Conservation (phyloP, 2,113 vertebrate species). For the Chloebia gouldiae region DNA sequence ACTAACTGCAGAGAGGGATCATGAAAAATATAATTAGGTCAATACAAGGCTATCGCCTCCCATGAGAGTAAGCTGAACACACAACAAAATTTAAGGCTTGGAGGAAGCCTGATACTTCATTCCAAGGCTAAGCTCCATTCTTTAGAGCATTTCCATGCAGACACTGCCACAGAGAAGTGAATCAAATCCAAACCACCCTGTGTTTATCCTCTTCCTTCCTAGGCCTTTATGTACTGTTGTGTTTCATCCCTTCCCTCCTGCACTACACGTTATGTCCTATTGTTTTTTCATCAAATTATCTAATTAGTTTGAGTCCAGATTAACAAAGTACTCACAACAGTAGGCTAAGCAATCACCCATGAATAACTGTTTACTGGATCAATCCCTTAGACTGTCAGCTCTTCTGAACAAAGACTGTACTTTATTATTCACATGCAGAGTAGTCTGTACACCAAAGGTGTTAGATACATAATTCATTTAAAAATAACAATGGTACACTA, state of each 20-base stretch:
- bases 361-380: slow-evolving; percentile 38
- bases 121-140: neutral
- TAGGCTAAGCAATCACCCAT: slow-evolving; percentile 3
- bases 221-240: neutral
- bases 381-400: slow-evolving; percentile 37
- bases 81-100: neutral
- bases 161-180: neutral
- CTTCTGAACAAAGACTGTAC: neutral
- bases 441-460: neutral
- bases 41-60: neutral
- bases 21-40: neutral
- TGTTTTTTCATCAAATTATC: slow-evolving; percentile 6
- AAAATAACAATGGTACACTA: slow-evolving; percentile 43
- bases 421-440: slow-evolving; percentile 42
- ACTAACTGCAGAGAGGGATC: neutral
- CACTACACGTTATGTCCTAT: neutral
- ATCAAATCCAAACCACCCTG: neutral
- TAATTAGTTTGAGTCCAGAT: slow-evolving; percentile 6
- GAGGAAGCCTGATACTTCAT: neutral
- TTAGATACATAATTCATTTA: slow-evolving; percentile 48
- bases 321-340: slow-evolving; percentile 21
- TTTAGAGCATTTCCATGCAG: neutral
- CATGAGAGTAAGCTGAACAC: neutral
- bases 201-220: slow-evolving; percentile 1
- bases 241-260: neutral